These are phyloP conservation scores for Sinotaia quadrata DNA, from an alignment of 2,888 invertebrate species.

Conservation along the genomic window DNA sequence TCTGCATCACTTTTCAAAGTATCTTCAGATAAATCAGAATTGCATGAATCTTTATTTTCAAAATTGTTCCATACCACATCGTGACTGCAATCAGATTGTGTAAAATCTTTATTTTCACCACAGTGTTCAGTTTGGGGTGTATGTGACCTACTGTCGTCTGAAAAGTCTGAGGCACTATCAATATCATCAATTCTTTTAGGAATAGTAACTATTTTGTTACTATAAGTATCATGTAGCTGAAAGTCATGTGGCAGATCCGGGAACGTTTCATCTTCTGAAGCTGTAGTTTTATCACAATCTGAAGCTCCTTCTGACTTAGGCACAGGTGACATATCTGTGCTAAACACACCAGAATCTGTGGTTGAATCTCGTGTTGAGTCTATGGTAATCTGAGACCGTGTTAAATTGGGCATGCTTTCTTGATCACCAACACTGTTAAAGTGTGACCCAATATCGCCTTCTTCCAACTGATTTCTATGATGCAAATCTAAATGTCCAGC, in stretches of 20 bases:
- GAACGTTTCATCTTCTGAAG: conserved; percentile 39
- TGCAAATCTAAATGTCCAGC: conserved; percentile 8
- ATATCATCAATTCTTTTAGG: neutral
- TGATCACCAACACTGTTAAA: too few relatives aligned
- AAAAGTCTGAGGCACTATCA: neutral
- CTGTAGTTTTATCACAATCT: conserved; percentile 36
- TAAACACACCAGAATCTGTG: conserved; percentile 60
- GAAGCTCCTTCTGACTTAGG: conserved; percentile 41
- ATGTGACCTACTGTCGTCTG: neutral
- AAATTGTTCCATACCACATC: too few relatives aligned
- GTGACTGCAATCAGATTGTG: too few relatives aligned
- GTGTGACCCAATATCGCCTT: too few relatives aligned
- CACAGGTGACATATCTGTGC: conserved; percentile 59
- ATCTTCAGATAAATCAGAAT: too few relatives aligned
- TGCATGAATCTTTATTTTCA: too few relatives aligned
- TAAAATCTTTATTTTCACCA: too few relatives aligned
- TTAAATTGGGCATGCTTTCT: too few relatives aligned
- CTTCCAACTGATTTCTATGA: neutral
- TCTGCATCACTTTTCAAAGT: too few relatives aligned
- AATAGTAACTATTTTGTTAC: neutral
- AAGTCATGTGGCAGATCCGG: conserved; percentile 25
- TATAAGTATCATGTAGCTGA: neutral
- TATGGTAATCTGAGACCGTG: neutral
- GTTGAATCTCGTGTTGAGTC: conserved; percentile 31
- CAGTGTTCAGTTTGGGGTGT: neutral